Evolutionary conservation across 2,797 vertebrate genomes (phyloP).

Genomic region (Ctenosaura bakeri): DNA sequence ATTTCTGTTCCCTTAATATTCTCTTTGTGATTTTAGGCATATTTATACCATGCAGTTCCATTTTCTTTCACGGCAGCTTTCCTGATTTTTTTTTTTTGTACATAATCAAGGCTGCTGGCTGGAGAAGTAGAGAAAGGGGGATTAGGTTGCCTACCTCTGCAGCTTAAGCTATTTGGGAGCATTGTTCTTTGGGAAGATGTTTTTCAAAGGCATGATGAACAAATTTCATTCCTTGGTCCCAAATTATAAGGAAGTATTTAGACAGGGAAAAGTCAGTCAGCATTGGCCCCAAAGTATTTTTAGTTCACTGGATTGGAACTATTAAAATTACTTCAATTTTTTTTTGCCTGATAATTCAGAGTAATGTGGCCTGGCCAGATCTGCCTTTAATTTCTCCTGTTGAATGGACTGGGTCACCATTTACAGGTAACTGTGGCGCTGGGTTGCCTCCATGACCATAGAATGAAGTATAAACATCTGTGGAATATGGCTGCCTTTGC

Average conservation of each 20-base stretch:
- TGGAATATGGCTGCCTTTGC: background rate
- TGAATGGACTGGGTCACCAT: background rate
- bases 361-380: background rate
- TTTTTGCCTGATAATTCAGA: background rate
- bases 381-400: background rate
- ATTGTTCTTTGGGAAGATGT: background rate
- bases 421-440: background rate
- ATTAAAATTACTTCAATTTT: background rate
- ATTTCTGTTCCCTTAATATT: fast-evolving
- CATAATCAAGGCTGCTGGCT: background rate
- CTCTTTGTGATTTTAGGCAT: background rate
- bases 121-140: background rate
- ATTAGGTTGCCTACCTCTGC: background rate
- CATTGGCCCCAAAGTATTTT: background rate
- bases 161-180: background rate
- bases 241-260: background rate
- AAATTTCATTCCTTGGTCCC: background rate
- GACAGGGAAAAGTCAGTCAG: background rate
- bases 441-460: background rate
- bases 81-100: background rate
- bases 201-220: background rate
- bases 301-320: background rate
- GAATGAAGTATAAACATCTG: background rate
- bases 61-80: constrained; percentile 5
- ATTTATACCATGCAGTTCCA: background rate